Evolutionary conservation across 1,140 invertebrate species (phyloP), one percentile per base, ranked within the genome.

Genomic region (Pseudomyrmex flavicornis): DNA sequence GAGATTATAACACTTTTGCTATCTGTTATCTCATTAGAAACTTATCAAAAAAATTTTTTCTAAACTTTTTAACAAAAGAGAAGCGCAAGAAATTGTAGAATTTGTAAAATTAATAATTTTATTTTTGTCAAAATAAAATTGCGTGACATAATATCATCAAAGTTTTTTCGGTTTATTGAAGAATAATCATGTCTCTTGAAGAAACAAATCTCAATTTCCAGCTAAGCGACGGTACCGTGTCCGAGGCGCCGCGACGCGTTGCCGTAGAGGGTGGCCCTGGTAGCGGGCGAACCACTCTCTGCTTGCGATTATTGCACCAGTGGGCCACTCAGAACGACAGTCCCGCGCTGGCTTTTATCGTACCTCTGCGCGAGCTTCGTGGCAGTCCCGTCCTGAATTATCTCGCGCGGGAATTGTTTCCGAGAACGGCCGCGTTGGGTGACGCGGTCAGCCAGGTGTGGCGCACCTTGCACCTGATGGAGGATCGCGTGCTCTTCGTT

Each of bases 211-310:
- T 7, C 46, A n/a, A 15, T 52, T 89, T 89, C 7, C 86, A 95
- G 94, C 88, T 94, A 46, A 94, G 91, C 86, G 94, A 95, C 58
- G 94, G 94, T 15, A 90, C 92, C 5, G 87, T 94, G 4, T 91
- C 93, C 22, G 95, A 95, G 76, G 93, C 94, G 3, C 95, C 95
- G 0, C 88, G 94, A 5, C 92, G 95, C 48, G 93, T 95, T 9
- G 89, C 95, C 15, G 87, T 95, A 17, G 95, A 95, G 83, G 95
- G 95, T 22, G 94, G 94, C 17, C 91, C 95, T 20, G 95, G 95
- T 82, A 95, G 93, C 84, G 95, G 95, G 15, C 94, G 95, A 66
- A 95, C 94, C 8, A 94, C 95, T 0, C 90, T 95, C 0, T 94
- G 94, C 20, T 91, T 95, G 17, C 93, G 94, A 15, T 89, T 95